Evolutionary conservation across 2,113 vertebrate species (phyloP), one percentile per base, ranked within the genome.

Genomic region (Bos indicus): DNA sequence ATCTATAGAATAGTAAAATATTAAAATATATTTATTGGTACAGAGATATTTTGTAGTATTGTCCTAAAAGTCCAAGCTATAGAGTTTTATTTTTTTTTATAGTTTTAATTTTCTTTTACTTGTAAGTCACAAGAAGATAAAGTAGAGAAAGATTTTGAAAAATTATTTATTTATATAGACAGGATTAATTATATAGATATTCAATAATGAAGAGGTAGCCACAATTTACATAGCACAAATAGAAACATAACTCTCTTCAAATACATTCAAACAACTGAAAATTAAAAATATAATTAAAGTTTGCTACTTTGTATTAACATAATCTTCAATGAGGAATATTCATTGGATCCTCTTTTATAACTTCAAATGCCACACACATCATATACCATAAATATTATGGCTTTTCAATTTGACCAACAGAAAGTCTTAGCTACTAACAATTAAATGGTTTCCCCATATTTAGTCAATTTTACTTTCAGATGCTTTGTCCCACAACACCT

Each of bases 331-430:
- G 33, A 92, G 17, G 6, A 82, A 30, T 7, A 77, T 56, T 92
- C n/a, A 46, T 90, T 43, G n/a, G 26, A 84, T 91, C 57, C 9
- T 84, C 59, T 60, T 84, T 88, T 48, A 33, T 33, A 92, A 84
- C 43, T 71, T 96, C 74, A 86, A 91, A 92, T 92, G n/a, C 23
- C 9, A 77, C n/a, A 74, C 74, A 56, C 15, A 60, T 80, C 17
- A 83, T 21, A 85, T 80, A 86, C 23, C 43, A 83, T 89, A 94
- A 96, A 95, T 97, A 97, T 94, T 96, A 92, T 21, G 43, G 46
- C 26, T 96, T 97, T 97, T 87, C 46, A 92, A 36, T 57, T 78
- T 87, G 25, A 60, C 54, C 51, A 94, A 78, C 33, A 97, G 48
- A 97, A 97, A 96, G 16, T 85, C 46, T 28, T 94, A 93, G n/a